A percentile compares a stretch with the other conserved stretches of the same genome.
phyloP scores from a whole-genome alignment of 2,797 vertebrate genomes.

The Halcyon smyrnensis region DNA sequence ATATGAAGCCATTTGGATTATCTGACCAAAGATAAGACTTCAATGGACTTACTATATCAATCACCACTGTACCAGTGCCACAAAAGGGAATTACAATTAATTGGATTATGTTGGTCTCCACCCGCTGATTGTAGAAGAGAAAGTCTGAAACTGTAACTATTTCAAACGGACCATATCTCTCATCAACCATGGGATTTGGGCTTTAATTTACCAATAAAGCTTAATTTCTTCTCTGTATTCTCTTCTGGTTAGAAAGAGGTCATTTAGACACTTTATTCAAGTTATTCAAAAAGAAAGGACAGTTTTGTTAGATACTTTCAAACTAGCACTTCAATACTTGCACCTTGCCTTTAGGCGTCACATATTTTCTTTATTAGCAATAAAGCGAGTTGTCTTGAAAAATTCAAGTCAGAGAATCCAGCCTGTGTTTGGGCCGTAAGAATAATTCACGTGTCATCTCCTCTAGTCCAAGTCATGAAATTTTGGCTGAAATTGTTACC shows the following conservation, averaged over 20 bases:
- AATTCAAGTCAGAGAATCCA: neutral
- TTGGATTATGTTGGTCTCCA: slow-evolving; percentile 82
- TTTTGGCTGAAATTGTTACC: neutral
- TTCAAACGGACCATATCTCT: slow-evolving; percentile 78
- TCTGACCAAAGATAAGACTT: slow-evolving; percentile 81
- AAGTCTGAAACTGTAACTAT: slow-evolving; percentile 80
- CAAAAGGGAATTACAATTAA: slow-evolving; percentile 84
- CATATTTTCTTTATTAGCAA: neutral
- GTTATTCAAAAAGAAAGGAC: slow-evolving; percentile 72
- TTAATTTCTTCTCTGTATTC: slow-evolving; percentile 76
- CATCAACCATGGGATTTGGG: slow-evolving; percentile 78
- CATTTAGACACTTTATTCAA: slow-evolving; percentile 75
- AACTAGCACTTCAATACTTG: neutral
- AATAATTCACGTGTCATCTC: neutral
- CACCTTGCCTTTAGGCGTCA: neutral
- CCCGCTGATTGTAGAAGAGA: slow-evolving; percentile 76
- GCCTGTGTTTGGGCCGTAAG: neutral
- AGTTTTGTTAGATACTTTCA: slow-evolving; percentile 50
- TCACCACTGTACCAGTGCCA: slow-evolving; percentile 71
- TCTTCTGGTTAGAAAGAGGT: slow-evolving; percentile 75
- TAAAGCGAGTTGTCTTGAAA: neutral
- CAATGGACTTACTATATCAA: slow-evolving; percentile 79
- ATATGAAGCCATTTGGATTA: slow-evolving; percentile 80
- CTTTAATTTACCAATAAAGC: slow-evolving; percentile 81
- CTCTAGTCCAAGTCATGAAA: neutral